These are phyloP conservation scores for Saccostrea echinata DNA, from an alignment of 1,140 invertebrate genomes.

Conservation along the genomic window DNA sequence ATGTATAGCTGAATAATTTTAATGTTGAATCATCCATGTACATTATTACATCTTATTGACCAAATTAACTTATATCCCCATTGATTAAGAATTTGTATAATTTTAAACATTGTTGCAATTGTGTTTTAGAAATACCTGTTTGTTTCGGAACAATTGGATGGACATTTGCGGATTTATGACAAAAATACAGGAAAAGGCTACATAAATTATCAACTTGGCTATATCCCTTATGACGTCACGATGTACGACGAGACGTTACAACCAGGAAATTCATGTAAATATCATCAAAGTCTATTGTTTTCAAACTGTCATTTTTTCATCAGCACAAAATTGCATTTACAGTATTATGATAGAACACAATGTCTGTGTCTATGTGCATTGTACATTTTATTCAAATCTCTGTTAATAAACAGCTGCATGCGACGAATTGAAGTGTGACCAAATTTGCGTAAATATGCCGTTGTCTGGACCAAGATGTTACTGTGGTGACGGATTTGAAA, in stretches of 20 bases:
- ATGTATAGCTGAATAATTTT: too few species aligned
- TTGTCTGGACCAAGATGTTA: slow-evolving; percentile 57
- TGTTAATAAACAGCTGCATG: slow-evolving; percentile 57
- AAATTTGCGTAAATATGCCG: slow-evolving; percentile 67
- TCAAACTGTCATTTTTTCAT: too few species aligned
- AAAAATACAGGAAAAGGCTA: slow-evolving; percentile 57
- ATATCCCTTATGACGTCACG: slow-evolving; percentile 67
- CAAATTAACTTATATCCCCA: too few species aligned
- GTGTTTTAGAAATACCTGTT: slow-evolving; percentile 68
- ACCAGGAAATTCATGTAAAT: slow-evolving; percentile 61
- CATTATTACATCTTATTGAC: too few species aligned
- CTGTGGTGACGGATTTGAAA: slow-evolving; percentile 67
- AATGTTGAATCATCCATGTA: too few species aligned
- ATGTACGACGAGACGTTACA: slow-evolving; percentile 70
- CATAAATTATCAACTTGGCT: slow-evolving; percentile 66
- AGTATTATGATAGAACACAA: too few species aligned
- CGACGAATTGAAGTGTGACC: slow-evolving; percentile 60
- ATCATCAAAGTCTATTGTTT: too few species aligned
- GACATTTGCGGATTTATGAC: slow-evolving; percentile 65
- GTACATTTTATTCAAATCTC: neutral
- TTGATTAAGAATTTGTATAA: too few species aligned
- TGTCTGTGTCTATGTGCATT: too few species aligned
- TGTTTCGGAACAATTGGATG: slow-evolving; percentile 68
- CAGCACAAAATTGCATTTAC: too few species aligned
- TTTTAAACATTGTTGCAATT: too few species aligned